A percentile compares a stretch with the other conserved stretches of the same genome.
Conservation (phyloP, 1,140 invertebrate genomes). For the Neodiprion pinetum region DNA sequence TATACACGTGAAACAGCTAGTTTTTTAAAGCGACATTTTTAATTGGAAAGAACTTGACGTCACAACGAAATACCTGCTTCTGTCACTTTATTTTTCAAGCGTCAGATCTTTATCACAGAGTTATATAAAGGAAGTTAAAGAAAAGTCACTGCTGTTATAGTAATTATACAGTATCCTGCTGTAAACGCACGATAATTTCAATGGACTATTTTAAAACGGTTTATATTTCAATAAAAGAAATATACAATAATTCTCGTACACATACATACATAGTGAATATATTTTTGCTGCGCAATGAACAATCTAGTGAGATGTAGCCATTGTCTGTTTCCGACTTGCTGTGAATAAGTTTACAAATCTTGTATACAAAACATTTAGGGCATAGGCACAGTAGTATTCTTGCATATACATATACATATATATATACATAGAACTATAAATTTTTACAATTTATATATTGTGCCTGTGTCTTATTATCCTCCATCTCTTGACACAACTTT, state of each 20-base stretch:
- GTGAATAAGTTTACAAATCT: conserved; percentile 24
- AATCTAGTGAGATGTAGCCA: conserved; percentile 27
- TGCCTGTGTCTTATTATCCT: background rate
- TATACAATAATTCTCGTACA: background rate
- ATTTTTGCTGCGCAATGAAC: conserved; percentile 36
- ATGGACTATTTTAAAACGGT: conserved; percentile 10
- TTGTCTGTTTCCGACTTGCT: conserved; percentile 31
- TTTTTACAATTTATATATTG: background rate
- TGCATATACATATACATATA: too few species aligned
- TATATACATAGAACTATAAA: background rate
- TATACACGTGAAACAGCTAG: conserved; percentile 40
- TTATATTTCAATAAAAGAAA: conserved; percentile 2
- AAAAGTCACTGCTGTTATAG: background rate
- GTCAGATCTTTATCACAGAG: background rate
- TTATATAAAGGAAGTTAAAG: background rate
- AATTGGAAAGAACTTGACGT: background rate
- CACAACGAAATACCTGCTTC: background rate
- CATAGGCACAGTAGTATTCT: too few species aligned
- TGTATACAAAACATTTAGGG: background rate
- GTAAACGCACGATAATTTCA: conserved; percentile 1
- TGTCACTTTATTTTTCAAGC: conserved; percentile 13
- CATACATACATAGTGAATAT: conserved; percentile 19
- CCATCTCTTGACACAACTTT: background rate
- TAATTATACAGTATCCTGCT: conserved; percentile 12
- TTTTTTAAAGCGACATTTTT: conserved; percentile 10